Evolutionary conservation across 2,888 invertebrate species (phyloP), one percentile per base, ranked within the genome.

Genomic region (Drosophila peninsularis): DNA sequence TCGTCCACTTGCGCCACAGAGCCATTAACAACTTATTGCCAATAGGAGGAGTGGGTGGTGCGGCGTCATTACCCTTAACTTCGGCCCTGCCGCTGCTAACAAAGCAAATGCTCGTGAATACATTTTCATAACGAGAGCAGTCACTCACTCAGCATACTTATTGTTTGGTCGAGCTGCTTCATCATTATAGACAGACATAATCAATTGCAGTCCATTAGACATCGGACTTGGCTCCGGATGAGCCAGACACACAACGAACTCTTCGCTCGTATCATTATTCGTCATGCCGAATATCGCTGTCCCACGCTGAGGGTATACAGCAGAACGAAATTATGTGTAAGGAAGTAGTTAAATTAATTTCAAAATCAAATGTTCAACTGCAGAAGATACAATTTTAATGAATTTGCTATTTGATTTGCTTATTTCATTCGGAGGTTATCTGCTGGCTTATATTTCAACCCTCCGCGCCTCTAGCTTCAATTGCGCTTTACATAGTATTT

Each of bases 161-260:
- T 76, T 81, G 75, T 66, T 72, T 71, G 71, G 54, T 49, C 47
- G 56, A 60, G 71, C 73, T 67, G 74, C 64, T 67, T 71, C 78
- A 79, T 78, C 83, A 78, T 82, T 79, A 80, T 80, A 71, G 82
- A 80, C 85, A 82, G 75, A 78, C 71, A 71, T 72, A 90, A 90
- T 90, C 90, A 89, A 90, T 90, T 90, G 90, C 90, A 90, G 89
- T 85, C 90, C 90, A 90, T 90, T 90, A 89, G 84, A 79, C 78
- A 74, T 78, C 75, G 73, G 79, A 86, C 71, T 79, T 72, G 77
- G 56, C 65, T 75, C 75, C 76, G 78, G 72, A 71, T 63, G 67
- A 79, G 69, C 64, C 45, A 44, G 42, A 64, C 56, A 56, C 55
- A 64, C 65, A 55, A 62, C 58, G 49, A 37, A 45, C 41, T 49